Percentiles rank a stretch among this genome's conserved stretches.
Conservation (phyloP, 2,888 invertebrate species). For the Campoplex capitator region DNA sequence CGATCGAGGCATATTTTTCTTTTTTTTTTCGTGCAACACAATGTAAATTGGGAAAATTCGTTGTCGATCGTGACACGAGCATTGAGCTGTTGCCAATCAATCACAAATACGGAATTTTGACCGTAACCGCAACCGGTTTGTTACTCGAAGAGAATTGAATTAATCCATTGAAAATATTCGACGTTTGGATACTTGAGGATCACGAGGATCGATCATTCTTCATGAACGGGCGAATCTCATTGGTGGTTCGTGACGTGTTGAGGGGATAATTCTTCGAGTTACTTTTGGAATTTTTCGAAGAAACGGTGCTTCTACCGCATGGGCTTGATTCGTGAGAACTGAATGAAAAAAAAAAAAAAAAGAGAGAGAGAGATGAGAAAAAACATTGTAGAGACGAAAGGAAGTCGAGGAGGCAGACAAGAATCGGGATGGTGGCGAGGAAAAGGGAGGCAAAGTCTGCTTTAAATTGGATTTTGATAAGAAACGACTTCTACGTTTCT, state of each 20-base stretch:
- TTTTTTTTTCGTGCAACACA: not conserved
- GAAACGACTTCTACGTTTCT: slow-evolving; percentile 71
- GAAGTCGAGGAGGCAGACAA: not conserved
- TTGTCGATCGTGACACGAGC: not conserved
- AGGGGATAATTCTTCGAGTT: slow-evolving; percentile 32
- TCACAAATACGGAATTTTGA: no score
- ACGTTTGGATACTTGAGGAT: no score
- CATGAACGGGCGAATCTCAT: no score
- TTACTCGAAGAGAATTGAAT: no score
- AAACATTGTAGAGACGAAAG: slow-evolving; percentile 28
- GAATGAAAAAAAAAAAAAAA: slow-evolving; percentile 43
- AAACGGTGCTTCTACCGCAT: slow-evolving; percentile 33
- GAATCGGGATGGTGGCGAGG: slow-evolving; percentile 50
- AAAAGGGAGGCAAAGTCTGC: slow-evolving; percentile 54
- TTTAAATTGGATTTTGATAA: slow-evolving; percentile 73
- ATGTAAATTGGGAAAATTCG: not conserved
- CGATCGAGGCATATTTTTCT: not conserved
- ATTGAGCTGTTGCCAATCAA: no score
- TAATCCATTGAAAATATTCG: not conserved
- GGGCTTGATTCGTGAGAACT: slow-evolving; percentile 29
- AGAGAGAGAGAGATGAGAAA: slow-evolving; percentile 7
- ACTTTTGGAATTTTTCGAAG: slow-evolving; percentile 51
- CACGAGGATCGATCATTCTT: no score
- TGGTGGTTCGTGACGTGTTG: not conserved
- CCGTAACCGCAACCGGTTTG: no score